Conservation (phyloP, 1,140 invertebrate species). For the Eulimnadia texana region DNA sequence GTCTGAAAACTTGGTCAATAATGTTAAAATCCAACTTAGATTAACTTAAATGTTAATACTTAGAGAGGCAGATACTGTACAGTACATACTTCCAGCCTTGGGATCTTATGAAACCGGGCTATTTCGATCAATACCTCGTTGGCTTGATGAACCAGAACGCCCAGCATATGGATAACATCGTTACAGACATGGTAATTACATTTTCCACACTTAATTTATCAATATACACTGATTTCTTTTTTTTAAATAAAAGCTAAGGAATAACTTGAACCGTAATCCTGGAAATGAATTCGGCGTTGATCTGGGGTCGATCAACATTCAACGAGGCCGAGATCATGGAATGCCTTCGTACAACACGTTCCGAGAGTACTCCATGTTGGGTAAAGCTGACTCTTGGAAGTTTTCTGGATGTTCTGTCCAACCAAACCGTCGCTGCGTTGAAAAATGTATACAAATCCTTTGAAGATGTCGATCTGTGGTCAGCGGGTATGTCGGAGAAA, state of each 20-base stretch:
- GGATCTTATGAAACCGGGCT: slow-evolving; percentile 9
- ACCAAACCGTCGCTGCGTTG: slow-evolving; percentile 23
- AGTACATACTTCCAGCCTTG: not conserved
- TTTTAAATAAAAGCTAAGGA: slow-evolving; percentile 29
- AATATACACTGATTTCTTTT: slow-evolving; percentile 8
- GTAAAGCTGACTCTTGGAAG: slow-evolving; percentile 21
- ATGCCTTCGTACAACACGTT: slow-evolving; percentile 26
- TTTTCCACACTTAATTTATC: not conserved
- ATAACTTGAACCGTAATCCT: slow-evolving; percentile 29
- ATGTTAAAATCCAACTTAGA: no score
- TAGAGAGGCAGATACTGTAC: not conserved
- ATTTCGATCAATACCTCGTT: slow-evolving; percentile 20
- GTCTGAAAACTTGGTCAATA: no score
- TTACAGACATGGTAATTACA: slow-evolving; percentile 13
- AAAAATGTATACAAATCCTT: slow-evolving; percentile 22
- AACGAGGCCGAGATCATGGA: slow-evolving; percentile 31
- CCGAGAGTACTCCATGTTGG: slow-evolving; percentile 25
- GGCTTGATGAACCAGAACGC: slow-evolving; percentile 16
- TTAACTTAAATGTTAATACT: no score
- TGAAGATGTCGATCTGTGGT: slow-evolving; percentile 34
- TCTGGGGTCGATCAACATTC: slow-evolving; percentile 66
- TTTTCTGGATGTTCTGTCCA: slow-evolving; percentile 22
- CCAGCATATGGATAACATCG: slow-evolving; percentile 10
- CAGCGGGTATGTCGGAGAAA: slow-evolving; percentile 33
- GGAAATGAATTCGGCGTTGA: slow-evolving; percentile 53